Percentiles rank a stretch among this genome's conserved stretches.
phyloP scores from a whole-genome alignment of 1,140 invertebrate species.

The Pseudomyrmex pallidus region DNA sequence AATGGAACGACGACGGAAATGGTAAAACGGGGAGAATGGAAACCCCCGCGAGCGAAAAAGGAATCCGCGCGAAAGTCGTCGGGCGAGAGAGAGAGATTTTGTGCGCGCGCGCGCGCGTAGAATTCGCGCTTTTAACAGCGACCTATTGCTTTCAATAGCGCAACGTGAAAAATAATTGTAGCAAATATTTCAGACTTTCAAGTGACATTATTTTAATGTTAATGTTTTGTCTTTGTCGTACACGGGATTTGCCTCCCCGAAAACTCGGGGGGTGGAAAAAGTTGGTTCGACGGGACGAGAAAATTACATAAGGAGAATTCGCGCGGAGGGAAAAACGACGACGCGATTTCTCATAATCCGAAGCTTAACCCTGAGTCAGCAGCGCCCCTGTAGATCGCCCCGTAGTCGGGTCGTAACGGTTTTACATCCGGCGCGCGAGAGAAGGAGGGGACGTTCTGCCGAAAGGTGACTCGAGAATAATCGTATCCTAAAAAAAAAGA shows the following conservation, averaged over 20 bases:
- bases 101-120: no score
- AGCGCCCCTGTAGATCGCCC: slow-evolving; percentile 30
- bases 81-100: no score
- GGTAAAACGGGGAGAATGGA: slow-evolving; percentile 58
- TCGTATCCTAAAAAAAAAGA: not conserved
- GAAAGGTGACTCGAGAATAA: not conserved
- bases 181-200: no score
- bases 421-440: slow-evolving; percentile 50
- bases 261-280: not conserved
- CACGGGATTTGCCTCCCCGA: not conserved
- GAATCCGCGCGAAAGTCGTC: not conserved
- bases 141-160: not conserved
- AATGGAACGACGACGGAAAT: slow-evolving; percentile 60
- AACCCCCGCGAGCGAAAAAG: slow-evolving; percentile 13
- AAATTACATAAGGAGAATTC: slow-evolving; percentile 56
- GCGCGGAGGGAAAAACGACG: slow-evolving; percentile 21
- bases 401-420: slow-evolving; percentile 26
- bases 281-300: not conserved
- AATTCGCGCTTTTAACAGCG: not conserved
- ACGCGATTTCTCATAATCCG: slow-evolving; percentile 69
- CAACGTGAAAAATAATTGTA: no score
- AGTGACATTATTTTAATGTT: no score
- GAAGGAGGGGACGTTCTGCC: not conserved
- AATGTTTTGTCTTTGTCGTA: no score
- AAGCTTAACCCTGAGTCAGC: slow-evolving; percentile 66